A percentile compares a stretch with the other conserved stretches of the same genome.
phyloP scores from a whole-genome alignment of 2,888 invertebrate genomes.

The Meteorus colon region DNA sequence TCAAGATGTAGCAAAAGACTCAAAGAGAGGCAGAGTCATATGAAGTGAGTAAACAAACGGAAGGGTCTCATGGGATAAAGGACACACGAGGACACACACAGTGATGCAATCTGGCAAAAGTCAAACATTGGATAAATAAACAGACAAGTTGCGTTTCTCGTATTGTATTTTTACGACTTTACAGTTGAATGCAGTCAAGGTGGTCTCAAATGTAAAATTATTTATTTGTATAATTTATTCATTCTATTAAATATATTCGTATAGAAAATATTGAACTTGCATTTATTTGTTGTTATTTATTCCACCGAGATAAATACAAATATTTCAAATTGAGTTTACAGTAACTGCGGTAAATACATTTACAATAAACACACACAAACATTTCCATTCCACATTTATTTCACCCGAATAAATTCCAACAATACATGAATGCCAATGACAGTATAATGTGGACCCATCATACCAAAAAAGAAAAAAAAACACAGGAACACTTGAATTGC shows the following conservation, averaged over 20 bases:
- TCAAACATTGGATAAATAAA: slow-evolving; percentile 70
- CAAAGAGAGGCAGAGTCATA: slow-evolving; percentile 55
- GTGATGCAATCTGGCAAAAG: slow-evolving; percentile 63
- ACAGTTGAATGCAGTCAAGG: not conserved
- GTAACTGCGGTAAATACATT: not conserved
- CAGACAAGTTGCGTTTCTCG: not conserved
- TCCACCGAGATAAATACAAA: not conserved
- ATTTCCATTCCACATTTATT: not conserved
- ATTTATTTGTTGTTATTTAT: not conserved
- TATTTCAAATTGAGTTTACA: not conserved
- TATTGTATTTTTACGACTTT: not conserved
- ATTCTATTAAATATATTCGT: not conserved
- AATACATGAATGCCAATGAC: slow-evolving; percentile 6
- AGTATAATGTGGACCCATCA: not conserved
- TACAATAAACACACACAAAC: not conserved
- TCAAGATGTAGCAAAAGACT: slow-evolving; percentile 61
- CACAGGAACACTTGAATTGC: slow-evolving; percentile 29
- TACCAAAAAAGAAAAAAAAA: slow-evolving; percentile 20
- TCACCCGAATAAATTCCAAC: not conserved
- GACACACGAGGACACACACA: slow-evolving; percentile 14
- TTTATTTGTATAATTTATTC: not conserved
- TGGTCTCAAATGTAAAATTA: not conserved
- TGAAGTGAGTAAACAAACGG: slow-evolving; percentile 24
- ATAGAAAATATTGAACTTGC: not conserved
- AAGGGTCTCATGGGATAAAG: slow-evolving; percentile 4